Conservation (phyloP, 2,888 invertebrate genomes). For the Catocala fraxini region DNA sequence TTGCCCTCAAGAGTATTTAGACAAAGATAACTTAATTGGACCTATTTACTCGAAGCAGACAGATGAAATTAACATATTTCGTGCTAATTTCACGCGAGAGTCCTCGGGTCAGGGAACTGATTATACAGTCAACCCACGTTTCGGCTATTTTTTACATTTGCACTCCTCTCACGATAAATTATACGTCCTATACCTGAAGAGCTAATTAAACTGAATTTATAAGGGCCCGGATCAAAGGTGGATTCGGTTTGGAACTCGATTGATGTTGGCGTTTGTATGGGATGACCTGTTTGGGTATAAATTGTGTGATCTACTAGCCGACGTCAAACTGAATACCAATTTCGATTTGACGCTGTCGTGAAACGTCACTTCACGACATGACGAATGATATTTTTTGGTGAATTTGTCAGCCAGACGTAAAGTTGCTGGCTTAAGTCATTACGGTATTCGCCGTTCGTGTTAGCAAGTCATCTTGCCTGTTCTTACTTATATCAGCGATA, state of each 20-base stretch:
- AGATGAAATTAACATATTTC: constrained; percentile 52
- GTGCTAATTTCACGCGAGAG: constrained; percentile 42
- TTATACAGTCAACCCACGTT: constrained; percentile 46
- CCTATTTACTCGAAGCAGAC: constrained; percentile 39
- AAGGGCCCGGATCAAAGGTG: constrained; percentile 50
- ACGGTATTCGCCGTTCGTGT: constrained; percentile 16
- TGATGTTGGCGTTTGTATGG: constrained; percentile 41
- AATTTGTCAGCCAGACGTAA: constrained; percentile 22
- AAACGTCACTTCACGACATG: constrained; percentile 35
- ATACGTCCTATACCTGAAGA: constrained; percentile 53
- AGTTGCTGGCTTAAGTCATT: constrained; percentile 22
- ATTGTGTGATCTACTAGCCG: constrained; percentile 38
- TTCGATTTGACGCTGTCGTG: constrained; percentile 24
- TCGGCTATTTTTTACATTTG: constrained; percentile 46
- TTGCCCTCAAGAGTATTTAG: constrained; percentile 26
- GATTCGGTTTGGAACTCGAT: constrained; percentile 41
- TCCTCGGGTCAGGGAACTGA: constrained; percentile 39
- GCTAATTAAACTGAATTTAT: constrained; percentile 54
- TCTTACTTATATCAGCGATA: no score
- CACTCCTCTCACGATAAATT: constrained; percentile 54
- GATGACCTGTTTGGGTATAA: constrained; percentile 44
- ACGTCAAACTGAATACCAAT: constrained; percentile 23
- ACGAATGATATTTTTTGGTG: constrained; percentile 25
- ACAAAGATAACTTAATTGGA: constrained; percentile 40
- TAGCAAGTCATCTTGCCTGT: constrained; percentile 27